Evolutionary conservation across 2,797 vertebrate species (phyloP), one percentile per base, ranked within the genome.

Genomic region (Tauraco hartlaubi): DNA sequence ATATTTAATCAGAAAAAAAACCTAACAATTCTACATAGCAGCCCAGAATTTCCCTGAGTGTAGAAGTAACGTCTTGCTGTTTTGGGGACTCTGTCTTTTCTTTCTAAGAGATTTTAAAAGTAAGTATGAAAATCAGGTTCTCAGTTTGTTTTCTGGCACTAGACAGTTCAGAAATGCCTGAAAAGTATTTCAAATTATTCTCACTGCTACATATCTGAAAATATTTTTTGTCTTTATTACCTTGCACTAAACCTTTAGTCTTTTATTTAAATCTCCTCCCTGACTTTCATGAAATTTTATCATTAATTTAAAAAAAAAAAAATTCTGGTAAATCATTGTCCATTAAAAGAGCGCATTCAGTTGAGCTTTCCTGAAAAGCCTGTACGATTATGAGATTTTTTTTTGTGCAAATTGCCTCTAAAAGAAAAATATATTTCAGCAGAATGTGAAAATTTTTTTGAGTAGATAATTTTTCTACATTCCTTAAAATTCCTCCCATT

Each of bases 61-160:
- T 13, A 90, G 31, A 87, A 93, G 56, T 25, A 35, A 6, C 2
- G 76, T 90, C 25, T 26, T 5, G 33, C 1, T 46, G 6, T 37
- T 85, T 13, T 11, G 26, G 5, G 9, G 3, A 28, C 9, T 28
- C 1, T 17, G 3, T 23, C 2, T 1, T 22, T 15, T 29, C 11
- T n/a, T 13, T 35, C 35, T 43, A 31, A 23, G 1, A 3, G 3
- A 28, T 44, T 13, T 81, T 39, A 58, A 49, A 81, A 51, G 1
- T 6, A 46, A 20, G 2, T 26, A 25, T 39, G 11, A 39, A 78
- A 85, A 79, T 29, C 8, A 26, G 3, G 1, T 41, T 72, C 80
- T 43, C 5, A 6, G 29, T 52, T 31, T 64, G 13, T 46, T 90
- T 88, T 46, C 26, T 83, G 3, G 0, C 19, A 11, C 21, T 46